These are phyloP conservation scores for Musca domestica DNA, from an alignment of 1,140 invertebrate genomes.

Conservation along the genomic window DNA sequence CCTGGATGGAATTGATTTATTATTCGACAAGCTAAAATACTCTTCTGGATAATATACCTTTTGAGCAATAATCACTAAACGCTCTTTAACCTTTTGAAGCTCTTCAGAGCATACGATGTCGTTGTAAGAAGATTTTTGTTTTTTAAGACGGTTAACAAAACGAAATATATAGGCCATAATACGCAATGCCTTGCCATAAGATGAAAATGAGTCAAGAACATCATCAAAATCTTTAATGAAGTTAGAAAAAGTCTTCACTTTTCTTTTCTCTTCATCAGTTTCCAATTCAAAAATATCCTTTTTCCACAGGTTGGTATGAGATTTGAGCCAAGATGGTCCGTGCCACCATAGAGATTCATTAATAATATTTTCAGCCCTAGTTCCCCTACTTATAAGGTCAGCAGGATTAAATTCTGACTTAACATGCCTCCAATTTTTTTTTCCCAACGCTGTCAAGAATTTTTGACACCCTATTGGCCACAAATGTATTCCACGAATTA, in stretches of 20 bases:
- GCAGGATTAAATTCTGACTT: neutral
- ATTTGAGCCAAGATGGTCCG: constrained; percentile 21
- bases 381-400: neutral
- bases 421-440: neutral
- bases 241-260: too few species aligned
- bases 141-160: neutral
- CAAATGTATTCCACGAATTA: constrained; percentile 6
- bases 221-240: too few species aligned
- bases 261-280: too few species aligned
- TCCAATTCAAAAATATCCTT: neutral
- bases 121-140: neutral
- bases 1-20: neutral
- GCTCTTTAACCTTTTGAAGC: neutral
- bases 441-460: neutral
- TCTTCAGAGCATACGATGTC: neutral
- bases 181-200: neutral
- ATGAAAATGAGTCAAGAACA: neutral
- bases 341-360: neutral
- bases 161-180: neutral
- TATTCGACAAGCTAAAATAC: neutral
- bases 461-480: constrained; percentile 5
- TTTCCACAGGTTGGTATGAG: neutral
- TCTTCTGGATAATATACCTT: too few species aligned
- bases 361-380: neutral
- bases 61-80: neutral